Evolutionary conservation across 2,113 vertebrate species (phyloP).

Genomic region (Ceyx melanurus): DNA sequence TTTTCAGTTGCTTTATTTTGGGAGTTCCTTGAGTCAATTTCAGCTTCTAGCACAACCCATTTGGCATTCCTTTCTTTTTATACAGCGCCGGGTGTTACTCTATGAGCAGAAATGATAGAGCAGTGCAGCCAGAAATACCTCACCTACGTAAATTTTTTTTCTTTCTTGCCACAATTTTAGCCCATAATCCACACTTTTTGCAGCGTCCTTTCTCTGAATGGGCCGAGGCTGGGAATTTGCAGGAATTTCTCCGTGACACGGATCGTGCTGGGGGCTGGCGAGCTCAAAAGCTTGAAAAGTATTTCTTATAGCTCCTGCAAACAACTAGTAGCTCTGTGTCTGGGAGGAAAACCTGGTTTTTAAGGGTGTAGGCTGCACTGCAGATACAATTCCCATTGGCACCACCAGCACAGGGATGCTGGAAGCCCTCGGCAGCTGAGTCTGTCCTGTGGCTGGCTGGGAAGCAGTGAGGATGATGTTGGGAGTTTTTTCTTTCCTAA

Average conservation of each 20-base stretch:
- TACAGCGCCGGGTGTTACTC: neutral
- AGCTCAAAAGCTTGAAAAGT: neutral
- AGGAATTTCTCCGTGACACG: fast-evolving
- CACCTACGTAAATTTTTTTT: neutral
- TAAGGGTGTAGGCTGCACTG: fast-evolving
- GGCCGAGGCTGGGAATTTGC: neutral
- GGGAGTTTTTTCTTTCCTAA: neutral
- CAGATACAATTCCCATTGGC: neutral
- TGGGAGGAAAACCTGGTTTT: neutral
- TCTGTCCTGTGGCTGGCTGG: fast-evolving
- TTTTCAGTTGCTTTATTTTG: constrained; percentile 43
- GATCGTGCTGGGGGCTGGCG: fast-evolving
- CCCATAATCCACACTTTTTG: neutral
- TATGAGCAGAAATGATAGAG: constrained; percentile 42
- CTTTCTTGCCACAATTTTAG: neutral
- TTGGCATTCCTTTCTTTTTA: constrained; percentile 62
- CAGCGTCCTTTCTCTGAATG: neutral
- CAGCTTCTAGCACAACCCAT: neutral
- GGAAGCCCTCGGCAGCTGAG: fast-evolving
- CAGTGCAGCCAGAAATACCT: neutral
- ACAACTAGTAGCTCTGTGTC: too few species aligned
- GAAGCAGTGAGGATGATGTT: neutral
- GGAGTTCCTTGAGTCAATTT: constrained; percentile 8
- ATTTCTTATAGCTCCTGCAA: neutral
- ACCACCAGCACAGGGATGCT: neutral